Evolutionary conservation across 2,888 invertebrate species (phyloP).

Genomic region (Eupithecia inturbata): DNA sequence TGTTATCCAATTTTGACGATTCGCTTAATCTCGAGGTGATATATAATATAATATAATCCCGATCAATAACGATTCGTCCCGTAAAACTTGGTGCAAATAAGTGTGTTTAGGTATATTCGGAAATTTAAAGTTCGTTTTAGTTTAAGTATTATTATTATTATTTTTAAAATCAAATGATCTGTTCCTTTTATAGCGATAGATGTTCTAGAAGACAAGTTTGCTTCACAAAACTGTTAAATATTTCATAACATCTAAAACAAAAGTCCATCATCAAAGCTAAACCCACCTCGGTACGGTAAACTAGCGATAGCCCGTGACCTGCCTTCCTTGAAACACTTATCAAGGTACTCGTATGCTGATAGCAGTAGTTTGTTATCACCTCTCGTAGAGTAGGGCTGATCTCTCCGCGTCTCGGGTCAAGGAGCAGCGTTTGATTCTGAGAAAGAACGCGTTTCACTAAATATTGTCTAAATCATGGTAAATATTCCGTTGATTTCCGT

Average conservation of each 20-base stretch:
- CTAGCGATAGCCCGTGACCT: slow-evolving; percentile 45
- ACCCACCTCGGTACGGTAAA: slow-evolving; percentile 33
- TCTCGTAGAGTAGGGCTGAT: slow-evolving; percentile 31
- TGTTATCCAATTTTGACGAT: no score
- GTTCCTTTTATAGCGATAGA: neutral
- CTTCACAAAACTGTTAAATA: neutral
- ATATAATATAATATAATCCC: no score
- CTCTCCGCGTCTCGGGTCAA: slow-evolving; percentile 30
- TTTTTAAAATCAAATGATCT: no score
- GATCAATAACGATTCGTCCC: no score
- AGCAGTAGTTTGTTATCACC: slow-evolving; percentile 24
- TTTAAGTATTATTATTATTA: neutral
- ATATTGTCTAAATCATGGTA: neutral
- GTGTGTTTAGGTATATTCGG: no score
- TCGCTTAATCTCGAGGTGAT: no score
- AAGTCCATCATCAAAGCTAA: neutral
- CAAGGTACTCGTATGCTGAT: slow-evolving; percentile 20
- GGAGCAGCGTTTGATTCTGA: slow-evolving; percentile 22
- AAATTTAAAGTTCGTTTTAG: neutral
- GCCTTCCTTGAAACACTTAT: slow-evolving; percentile 53
- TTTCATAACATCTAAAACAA: neutral
- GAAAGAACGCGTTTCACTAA: neutral
- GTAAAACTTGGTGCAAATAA: no score
- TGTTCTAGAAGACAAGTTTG: neutral
- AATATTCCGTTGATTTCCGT: no score